Evolutionary conservation across 2,888 invertebrate species (phyloP).

Genomic region (Tinea trinotella): DNA sequence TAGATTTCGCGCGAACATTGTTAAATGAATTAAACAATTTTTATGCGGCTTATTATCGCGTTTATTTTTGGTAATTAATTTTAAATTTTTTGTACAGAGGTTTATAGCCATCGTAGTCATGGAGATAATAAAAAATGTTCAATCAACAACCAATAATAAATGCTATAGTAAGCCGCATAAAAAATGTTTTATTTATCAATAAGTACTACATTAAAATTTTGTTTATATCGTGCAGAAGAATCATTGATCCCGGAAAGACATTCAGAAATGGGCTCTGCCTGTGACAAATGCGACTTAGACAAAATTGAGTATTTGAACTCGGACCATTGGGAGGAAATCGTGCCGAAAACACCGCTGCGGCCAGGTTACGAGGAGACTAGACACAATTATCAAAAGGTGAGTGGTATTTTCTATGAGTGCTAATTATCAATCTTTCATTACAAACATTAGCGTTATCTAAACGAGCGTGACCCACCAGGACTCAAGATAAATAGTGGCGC

Average conservation of each 20-base stretch:
- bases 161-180: too few relatives aligned
- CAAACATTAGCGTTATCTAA: slow-evolving; percentile 4
- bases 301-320: slow-evolving; percentile 54
- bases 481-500: not conserved
- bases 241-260: slow-evolving; percentile 52
- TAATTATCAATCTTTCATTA: slow-evolving; percentile 1
- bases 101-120: too few relatives aligned
- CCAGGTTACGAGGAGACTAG: slow-evolving; percentile 74
- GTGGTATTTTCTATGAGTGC: not conserved
- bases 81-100: too few relatives aligned
- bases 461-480: not conserved
- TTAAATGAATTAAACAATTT: too few relatives aligned
- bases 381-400: slow-evolving; percentile 69
- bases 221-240: slow-evolving; percentile 47
- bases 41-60: too few relatives aligned
- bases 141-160: too few relatives aligned
- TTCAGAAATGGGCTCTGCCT: slow-evolving; percentile 62
- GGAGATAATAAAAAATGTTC: too few relatives aligned
- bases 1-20: too few relatives aligned
- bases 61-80: too few relatives aligned
- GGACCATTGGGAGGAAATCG: slow-evolving; percentile 71
- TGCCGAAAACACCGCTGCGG: slow-evolving; percentile 63
- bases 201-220: too few relatives aligned
- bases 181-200: too few relatives aligned
- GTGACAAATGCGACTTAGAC: slow-evolving; percentile 51